Base-by-base conservation (phyloP, 2,888 invertebrate genomes). In the Neocrepidodera transversa region DNA sequence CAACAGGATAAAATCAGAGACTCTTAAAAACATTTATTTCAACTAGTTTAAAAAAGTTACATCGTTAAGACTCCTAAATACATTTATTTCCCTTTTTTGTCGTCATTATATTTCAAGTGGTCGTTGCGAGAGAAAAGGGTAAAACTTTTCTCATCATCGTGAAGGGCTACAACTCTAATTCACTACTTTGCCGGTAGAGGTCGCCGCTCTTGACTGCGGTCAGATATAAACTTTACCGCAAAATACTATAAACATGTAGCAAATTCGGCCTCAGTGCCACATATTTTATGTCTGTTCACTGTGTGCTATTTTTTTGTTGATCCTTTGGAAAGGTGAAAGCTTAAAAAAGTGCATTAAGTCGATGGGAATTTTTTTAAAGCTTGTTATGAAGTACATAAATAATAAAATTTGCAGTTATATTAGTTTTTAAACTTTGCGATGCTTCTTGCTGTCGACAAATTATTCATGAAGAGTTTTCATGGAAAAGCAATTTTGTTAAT, bases 91-190 rank as follows among this genome's bases (percentile, higher is more conserved):
- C 23, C 36, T 54, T 45, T 54, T 54, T 54, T 47, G 36, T 47
- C 54, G 36, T 54, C 54, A 54, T 54, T 54, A 54, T 54, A 54
- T 54, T 54, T 54, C 45, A 54, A 54, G 54, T 54, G 53, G 53
- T 53, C 53, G 53, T 53, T 45, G 54, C 45, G 26, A 26, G 54
- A 45, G 54, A 45, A 26, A 54, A 54, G 45, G 54, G 54, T 47
- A 26, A 54, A 54, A 54, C 54, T 54, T 54, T 54, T 54, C 54
- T 54, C 54, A 54, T 54, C 54, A 54, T 54, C 45, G 45, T 26
- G 40, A 36, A 54, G 45, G 45, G 45, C 47, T 45, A 36, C 54
- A 54, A 54, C 54, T 54, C 54, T 54, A 54, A 54, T 54, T 54
- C 54, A 54, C 54, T 47, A 45, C 45, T 45, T 45, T 47, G 36